These are phyloP conservation scores for Macrostomum lignano DNA, from an alignment of 1,140 invertebrate genomes.

Conservation along the genomic window DNA sequence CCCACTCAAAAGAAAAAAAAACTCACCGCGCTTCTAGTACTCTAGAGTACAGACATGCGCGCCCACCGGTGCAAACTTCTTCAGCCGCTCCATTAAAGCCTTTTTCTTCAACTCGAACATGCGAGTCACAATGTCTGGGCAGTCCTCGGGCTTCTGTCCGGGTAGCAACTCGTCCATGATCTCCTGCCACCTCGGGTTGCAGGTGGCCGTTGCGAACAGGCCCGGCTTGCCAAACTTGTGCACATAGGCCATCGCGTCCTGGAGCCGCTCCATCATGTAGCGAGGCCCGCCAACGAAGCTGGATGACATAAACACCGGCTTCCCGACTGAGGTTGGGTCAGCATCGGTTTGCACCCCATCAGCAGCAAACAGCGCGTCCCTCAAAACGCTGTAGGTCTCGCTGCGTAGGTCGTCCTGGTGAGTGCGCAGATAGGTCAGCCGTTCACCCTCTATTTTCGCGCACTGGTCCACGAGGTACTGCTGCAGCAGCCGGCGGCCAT, in stretches of 20 bases:
- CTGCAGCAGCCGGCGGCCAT: no score
- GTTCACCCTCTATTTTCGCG: constrained; percentile 15
- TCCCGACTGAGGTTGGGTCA: constrained; percentile 11
- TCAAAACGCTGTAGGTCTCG: no score
- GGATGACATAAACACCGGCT: constrained; percentile 23
- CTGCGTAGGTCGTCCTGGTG: constrained; percentile 11
- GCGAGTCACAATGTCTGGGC: constrained; percentile 25
- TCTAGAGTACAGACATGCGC: constrained; percentile 26
- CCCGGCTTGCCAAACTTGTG: no score
- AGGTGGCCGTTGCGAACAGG: constrained; percentile 30
- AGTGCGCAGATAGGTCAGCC: constrained; percentile 11
- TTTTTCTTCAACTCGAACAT: constrained; percentile 30
- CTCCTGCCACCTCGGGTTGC: constrained; percentile 30
- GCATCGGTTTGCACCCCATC: constrained; percentile 9
- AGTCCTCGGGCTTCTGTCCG: constrained; percentile 13
- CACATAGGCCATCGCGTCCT: no score
- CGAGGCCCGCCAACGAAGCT: no score
- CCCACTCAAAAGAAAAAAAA: no score
- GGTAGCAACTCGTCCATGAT: constrained; percentile 14
- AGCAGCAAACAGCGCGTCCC: constrained; percentile 8
- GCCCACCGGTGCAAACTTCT: constrained; percentile 13
- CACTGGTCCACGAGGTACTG: no score
- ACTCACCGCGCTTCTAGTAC: constrained; percentile 31
- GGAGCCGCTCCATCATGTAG: no score
- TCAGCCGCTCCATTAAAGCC: constrained; percentile 20